Evolutionary conservation across 2,888 invertebrate species (phyloP), one percentile per base, ranked within the genome.

Genomic region (Apocheima hispidaria): DNA sequence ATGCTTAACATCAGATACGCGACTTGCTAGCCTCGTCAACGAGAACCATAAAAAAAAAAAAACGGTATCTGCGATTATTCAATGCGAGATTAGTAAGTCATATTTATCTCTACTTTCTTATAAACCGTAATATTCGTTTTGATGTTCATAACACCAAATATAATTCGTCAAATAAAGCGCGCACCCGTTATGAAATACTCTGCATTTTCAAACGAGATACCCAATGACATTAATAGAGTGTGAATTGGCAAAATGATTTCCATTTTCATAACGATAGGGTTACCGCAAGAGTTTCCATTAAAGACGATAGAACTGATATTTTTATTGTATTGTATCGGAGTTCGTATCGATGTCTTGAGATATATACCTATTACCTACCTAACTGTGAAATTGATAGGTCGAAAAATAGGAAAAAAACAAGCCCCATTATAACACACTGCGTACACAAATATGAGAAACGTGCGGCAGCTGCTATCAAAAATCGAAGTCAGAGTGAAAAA

Each of bases 381-480:
- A n/a, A 16, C 16, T 38, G 9, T 20, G 10, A 20, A 18, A 38
- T 38, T 20, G 7, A 36, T 40, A 12, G 21, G 2, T 23, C 10
- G 12, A 20, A 2, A 21, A 26, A 14, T 23, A 14, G 3, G 10
- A 4, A 58, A n/a, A 1, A n/a, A 28, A 20, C 26, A 21, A 14
- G 23, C 23, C 43, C 28, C 38, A 36, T 46, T 54, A 18, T 9
- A 52, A 38, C 18, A 49, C 18, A 16, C 38, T n/a, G 3, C 6
- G 38, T 16, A 26, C 36, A 16, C 23, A 36, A 51, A 43, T 18
- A 44, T 14, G 21, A 20, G 50, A 52, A 51, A 61, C 16, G n/a
- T 14, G 46, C 36, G 26, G 41, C 61, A 62, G 56, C 61, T 62
- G 61, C 52, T n/a, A 48, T 52, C 26, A 57, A 57, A 61, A 62